These are phyloP conservation scores for Corythornis vintsioides DNA, from an alignment of 2,113 vertebrate genomes.

Conservation along the genomic window DNA sequence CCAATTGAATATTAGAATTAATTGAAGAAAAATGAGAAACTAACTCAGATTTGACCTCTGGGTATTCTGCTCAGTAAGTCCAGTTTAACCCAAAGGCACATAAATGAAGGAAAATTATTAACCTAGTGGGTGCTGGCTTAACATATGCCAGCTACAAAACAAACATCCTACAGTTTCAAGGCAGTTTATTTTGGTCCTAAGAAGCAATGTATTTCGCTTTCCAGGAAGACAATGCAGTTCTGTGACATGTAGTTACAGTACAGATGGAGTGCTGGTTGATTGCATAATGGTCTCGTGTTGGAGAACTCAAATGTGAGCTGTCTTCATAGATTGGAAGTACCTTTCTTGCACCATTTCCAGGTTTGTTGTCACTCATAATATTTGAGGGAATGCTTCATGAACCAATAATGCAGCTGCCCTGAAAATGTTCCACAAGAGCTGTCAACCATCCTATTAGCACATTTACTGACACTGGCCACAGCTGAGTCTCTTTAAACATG, in stretches of 20 bases:
- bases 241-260: slow-evolving; percentile 26
- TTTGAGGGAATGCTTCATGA: slow-evolving; percentile 67
- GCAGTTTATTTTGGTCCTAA: slow-evolving; percentile 49
- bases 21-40: slow-evolving; percentile 32
- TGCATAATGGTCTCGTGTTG: slow-evolving; percentile 47
- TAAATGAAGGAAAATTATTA: slow-evolving; percentile 20
- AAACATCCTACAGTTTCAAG: neutral
- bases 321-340: slow-evolving; percentile 38
- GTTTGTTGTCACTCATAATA: slow-evolving; percentile 74
- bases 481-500: slow-evolving; percentile 44
- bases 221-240: slow-evolving; percentile 33
- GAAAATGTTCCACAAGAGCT: slow-evolving; percentile 68
- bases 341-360: slow-evolving; percentile 66
- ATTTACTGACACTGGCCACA: slow-evolving; percentile 62
- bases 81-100: neutral
- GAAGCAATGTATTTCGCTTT: neutral
- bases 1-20: slow-evolving; percentile 27
- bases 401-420: slow-evolving; percentile 57
- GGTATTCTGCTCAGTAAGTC: neutral
- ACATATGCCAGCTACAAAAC: neutral
- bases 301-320: slow-evolving; percentile 48
- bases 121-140: neutral
- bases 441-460: slow-evolving; percentile 63
- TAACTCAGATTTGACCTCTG: slow-evolving; percentile 1
- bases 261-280: slow-evolving; percentile 36